Conservation (phyloP, 1,140 invertebrate species). For the Temnothorax nylanderi region DNA sequence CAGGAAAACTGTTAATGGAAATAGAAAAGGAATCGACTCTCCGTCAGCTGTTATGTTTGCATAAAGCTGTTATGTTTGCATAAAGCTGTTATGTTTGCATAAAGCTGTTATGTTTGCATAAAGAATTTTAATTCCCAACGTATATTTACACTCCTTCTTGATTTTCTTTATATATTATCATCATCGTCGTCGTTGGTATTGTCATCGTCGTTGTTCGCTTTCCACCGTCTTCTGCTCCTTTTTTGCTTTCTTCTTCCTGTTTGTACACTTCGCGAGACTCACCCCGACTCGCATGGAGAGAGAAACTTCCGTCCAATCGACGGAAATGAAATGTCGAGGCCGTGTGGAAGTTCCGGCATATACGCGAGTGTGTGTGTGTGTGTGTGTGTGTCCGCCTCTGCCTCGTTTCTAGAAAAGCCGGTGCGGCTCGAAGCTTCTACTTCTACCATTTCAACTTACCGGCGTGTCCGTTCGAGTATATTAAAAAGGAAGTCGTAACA, state of each 20-base stretch:
- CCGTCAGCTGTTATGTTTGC: conserved; percentile 22
- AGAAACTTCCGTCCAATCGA: conserved; percentile 73
- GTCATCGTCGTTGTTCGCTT: background rate
- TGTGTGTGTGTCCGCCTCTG: conserved; percentile 36
- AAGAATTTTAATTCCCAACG: conserved; percentile 71
- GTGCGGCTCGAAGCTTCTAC: conserved; percentile 48
- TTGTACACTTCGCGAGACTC: conserved; percentile 69
- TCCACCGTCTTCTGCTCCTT: conserved; percentile 24
- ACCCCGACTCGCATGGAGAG: conserved; percentile 67
- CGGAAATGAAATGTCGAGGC: conserved; percentile 76
- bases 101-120: conserved; percentile 51
- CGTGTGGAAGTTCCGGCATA: conserved; percentile 68
- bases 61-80: conserved; percentile 37
- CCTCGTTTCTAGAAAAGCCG: conserved; percentile 59
- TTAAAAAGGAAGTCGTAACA: conserved; percentile 25
- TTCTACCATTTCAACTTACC: conserved; percentile 56
- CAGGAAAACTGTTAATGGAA: background rate
- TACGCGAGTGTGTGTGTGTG: conserved; percentile 46
- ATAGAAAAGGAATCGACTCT: background rate
- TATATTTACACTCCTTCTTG: conserved; percentile 77
- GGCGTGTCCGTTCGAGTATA: conserved; percentile 19
- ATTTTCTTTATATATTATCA: conserved; percentile 54
- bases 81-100: conserved; percentile 43
- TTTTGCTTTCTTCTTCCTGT: conserved; percentile 54
- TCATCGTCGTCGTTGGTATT: background rate